Conservation (phyloP, 2,113 vertebrate species). For the Tyto alba region DNA sequence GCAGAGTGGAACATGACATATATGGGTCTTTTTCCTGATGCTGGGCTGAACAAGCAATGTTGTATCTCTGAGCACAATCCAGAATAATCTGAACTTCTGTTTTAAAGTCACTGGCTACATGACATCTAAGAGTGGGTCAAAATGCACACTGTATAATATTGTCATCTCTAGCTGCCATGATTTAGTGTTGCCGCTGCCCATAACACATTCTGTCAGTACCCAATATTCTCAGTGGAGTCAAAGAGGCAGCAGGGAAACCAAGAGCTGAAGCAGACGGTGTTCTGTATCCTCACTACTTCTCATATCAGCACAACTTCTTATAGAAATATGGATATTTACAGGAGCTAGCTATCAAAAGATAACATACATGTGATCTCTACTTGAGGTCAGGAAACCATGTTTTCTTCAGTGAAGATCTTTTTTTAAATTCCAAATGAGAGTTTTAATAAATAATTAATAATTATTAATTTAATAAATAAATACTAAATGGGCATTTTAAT, state of each 20-base stretch:
- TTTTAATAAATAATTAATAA: too few species aligned
- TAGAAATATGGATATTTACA: not conserved
- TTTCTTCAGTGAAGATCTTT: not conserved
- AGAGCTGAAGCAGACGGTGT: accelerated
- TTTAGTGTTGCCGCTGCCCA: not conserved
- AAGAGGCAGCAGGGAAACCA: not conserved
- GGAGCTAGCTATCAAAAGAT: not conserved
- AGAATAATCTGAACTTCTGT: not conserved
- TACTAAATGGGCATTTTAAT: not conserved
- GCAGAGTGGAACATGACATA: not conserved
- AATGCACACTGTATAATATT: accelerated
- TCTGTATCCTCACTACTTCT: not conserved
- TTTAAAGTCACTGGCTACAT: not conserved
- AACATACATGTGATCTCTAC: accelerated
- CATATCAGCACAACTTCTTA: not conserved
- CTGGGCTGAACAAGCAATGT: not conserved
- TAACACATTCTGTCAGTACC: not conserved
- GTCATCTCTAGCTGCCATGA: not conserved
- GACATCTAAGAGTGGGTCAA: not conserved
- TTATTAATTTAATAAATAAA: too few species aligned
- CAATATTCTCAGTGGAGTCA: not conserved
- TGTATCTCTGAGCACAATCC: accelerated
- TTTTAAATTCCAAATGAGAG: too few species aligned
- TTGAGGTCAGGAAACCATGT: not conserved
- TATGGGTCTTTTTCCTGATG: not conserved